Conservation (phyloP, 2,797 vertebrate species). For the Sebastes steindachneri region DNA sequence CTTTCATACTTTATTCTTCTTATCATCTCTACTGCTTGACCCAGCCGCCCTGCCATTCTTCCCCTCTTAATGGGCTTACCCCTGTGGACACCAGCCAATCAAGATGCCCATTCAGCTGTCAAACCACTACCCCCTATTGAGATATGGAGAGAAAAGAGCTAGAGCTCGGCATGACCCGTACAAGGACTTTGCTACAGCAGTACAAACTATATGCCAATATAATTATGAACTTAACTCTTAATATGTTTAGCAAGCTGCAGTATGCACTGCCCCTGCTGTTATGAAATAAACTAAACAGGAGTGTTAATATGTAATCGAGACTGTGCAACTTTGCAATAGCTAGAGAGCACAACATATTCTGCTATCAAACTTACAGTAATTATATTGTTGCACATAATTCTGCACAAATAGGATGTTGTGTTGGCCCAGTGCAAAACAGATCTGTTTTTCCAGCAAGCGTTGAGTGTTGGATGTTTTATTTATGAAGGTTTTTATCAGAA, state of each 20-base stretch:
- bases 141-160: conserved; percentile 58
- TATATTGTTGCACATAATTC: background rate
- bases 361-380: background rate
- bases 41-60: conserved; percentile 67
- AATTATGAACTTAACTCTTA: conserved; percentile 37
- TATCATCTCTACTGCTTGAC: conserved; percentile 68
- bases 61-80: conserved; percentile 70
- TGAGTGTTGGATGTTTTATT: background rate
- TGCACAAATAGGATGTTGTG: background rate
- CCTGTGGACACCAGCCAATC: conserved; percentile 70
- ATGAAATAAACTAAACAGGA: background rate
- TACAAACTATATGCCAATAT: conserved; percentile 29
- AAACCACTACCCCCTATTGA: conserved; percentile 50
- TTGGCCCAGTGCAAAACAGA: background rate
- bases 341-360: background rate
- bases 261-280: background rate
- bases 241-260: background rate
- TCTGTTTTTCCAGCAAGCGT: background rate
- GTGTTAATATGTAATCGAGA: background rate
- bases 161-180: conserved; percentile 50
- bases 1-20: conserved; percentile 65
- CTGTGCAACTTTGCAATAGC: background rate
- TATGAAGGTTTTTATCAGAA: background rate
- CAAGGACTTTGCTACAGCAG: conserved; percentile 62
- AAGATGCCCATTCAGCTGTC: conserved; percentile 74